Base-by-base conservation (phyloP, 2,797 vertebrate genomes). In the Lophius americanus region DNA sequence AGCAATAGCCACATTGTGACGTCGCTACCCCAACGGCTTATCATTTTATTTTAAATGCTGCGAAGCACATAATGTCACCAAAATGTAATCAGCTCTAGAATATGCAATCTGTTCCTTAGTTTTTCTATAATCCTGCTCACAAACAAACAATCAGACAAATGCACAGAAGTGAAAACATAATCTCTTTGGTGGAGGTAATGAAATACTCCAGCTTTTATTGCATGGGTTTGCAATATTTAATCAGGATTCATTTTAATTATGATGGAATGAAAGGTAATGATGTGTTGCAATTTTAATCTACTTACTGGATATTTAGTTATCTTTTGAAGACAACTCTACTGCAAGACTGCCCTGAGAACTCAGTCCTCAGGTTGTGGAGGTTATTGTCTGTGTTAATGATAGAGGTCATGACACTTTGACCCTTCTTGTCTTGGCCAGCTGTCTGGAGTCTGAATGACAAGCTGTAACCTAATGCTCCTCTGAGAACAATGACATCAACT, bases 401-500 rank as follows among this genome's bases (percentile, higher is more conserved):
- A 42, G 4, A 39, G 61, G 63, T 65, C 41, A 49, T 39, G 52
- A 69, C 47, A 61, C 51, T 78, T 35, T 78, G 67, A 81, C 77
- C 68, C 39, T 51, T 51, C 51, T 46, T 61, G 36, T 64, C 60
- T 70, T 62, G 37, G 56, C 39, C 50, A n/a, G 47, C 75, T 74
- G 66, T 54, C 70, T 79, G 51, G 54, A 10, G 46, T 68, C 70
- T 63, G 49, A 68, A 68, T 61, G 70, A 68, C 51, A 4, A 62
- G 62, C 57, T 77, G 83, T 78, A 87, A 85, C 75, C 11, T 48
- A 80, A 84, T 73, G 44, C 68, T 80, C 73, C 76, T 61, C 66
- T 55, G 82, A 71, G 73, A 66, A 78, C 75, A 88, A 77, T 68
- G 66, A 50, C 48, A 51, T 48, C 44, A 53, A 49, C 46, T 75